These are phyloP conservation scores for Eulithis prunata DNA, from an alignment of 2,888 invertebrate genomes.

Conservation along the genomic window DNA sequence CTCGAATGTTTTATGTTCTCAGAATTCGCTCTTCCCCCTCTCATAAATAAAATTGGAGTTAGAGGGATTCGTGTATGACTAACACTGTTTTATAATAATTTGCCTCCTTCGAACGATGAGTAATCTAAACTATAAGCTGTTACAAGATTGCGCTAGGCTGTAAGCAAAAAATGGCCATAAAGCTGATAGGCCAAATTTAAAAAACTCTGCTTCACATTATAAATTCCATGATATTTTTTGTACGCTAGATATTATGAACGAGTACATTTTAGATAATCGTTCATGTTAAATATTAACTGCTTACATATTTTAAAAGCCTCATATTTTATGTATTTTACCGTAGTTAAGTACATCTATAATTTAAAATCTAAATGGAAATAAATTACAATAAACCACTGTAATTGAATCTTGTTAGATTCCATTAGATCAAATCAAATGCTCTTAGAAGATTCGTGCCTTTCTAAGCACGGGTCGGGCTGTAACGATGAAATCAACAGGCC, in stretches of 20 bases:
- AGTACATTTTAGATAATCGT: conserved; percentile 8
- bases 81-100: conserved; percentile 62
- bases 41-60: conserved; percentile 59
- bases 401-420: conserved; percentile 35
- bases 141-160: conserved; percentile 28
- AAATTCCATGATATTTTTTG: conserved; percentile 12
- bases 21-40: conserved; percentile 59
- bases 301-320: conserved; percentile 12
- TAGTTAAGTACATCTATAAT: conserved; percentile 14
- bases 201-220: conserved; percentile 10
- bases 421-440: conserved; percentile 31
- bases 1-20: conserved; percentile 64
- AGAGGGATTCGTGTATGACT: conserved; percentile 75
- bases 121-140: conserved; percentile 46
- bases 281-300: conserved; percentile 9
- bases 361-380: conserved; percentile 29
- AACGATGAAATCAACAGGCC: conserved; percentile 52
- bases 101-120: conserved; percentile 58
- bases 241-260: neutral
- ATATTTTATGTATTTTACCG: neutral
- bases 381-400: conserved; percentile 19
- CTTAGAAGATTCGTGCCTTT: conserved; percentile 37
- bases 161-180: conserved; percentile 30
- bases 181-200: conserved; percentile 14
- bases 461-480: conserved; percentile 33